These are phyloP conservation scores for Sandelia bainsii DNA, from an alignment of 2,797 vertebrate genomes.

Conservation along the genomic window DNA sequence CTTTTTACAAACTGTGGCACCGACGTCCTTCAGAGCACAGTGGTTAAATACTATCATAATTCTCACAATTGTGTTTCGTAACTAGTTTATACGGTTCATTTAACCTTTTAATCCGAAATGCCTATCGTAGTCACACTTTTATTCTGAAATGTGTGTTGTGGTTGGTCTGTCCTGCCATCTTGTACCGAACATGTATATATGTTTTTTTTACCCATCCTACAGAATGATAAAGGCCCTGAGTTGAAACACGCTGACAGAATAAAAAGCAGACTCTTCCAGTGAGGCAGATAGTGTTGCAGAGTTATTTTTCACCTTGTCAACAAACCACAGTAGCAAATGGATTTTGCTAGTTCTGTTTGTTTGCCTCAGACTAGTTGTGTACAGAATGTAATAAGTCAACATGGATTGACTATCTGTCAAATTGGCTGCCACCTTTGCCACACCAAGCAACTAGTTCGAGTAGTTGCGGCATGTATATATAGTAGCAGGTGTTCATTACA, in stretches of 20 bases:
- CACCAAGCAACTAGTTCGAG: constrained; percentile 12
- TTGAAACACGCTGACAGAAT: constrained; percentile 36
- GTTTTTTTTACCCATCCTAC: constrained; percentile 5
- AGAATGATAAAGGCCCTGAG: constrained; percentile 25
- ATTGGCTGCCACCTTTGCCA: constrained; percentile 33
- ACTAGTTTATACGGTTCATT: background rate
- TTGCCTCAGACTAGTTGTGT: constrained; percentile 57
- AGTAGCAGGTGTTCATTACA: constrained; percentile 26
- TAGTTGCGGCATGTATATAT: background rate
- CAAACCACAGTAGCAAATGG: constrained; percentile 58
- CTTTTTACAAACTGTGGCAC: constrained; percentile 54
- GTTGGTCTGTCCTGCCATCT: background rate
- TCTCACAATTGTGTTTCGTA: background rate
- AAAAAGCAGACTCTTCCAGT: constrained; percentile 41
- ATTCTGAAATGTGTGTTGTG: background rate
- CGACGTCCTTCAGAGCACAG: background rate
- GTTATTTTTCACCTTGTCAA: constrained; percentile 69
- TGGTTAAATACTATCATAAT: no score
- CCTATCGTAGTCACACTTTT: background rate
- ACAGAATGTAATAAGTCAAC: constrained; percentile 62
- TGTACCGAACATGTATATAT: background rate
- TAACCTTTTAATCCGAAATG: no score
- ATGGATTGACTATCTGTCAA: constrained; percentile 59
- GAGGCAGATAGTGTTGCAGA: constrained; percentile 35
- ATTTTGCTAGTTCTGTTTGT: constrained; percentile 62